Conservation (phyloP, 2,888 invertebrate genomes). For the Autographa pulchrina region DNA sequence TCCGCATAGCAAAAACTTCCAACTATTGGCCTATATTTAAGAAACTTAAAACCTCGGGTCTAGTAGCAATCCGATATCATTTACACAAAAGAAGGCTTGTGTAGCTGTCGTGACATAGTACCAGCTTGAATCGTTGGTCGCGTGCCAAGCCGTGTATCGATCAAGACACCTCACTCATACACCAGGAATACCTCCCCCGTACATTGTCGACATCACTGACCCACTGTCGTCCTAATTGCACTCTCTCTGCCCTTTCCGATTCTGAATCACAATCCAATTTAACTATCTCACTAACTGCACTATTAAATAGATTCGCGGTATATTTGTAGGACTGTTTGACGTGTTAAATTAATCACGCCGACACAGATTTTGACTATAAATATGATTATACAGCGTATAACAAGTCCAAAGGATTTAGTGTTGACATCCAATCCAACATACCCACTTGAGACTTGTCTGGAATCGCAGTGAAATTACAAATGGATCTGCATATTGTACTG, state of each 20-base stretch:
- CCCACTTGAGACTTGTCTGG: constrained; percentile 66
- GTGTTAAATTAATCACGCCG: neutral
- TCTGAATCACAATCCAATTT: constrained; percentile 75
- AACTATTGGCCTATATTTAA: constrained; percentile 19
- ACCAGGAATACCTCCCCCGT: constrained; percentile 54
- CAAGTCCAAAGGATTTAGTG: constrained; percentile 63
- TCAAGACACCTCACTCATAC: constrained; percentile 49
- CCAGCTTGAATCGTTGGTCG: constrained; percentile 63
- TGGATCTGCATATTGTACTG: constrained; percentile 82
- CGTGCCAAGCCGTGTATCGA: constrained; percentile 66
- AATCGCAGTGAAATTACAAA: constrained; percentile 76
- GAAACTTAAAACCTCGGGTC: constrained; percentile 14
- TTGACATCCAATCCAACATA: constrained; percentile 70
- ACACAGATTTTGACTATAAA: constrained; percentile 5
- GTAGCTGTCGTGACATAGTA: constrained; percentile 48
- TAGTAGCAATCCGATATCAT: constrained; percentile 29
- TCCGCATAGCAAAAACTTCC: constrained; percentile 7
- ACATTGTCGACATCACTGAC: constrained; percentile 70
- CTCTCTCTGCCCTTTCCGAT: constrained; percentile 71
- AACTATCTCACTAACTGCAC: constrained; percentile 21
- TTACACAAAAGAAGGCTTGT: constrained; percentile 32
- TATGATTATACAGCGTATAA: constrained; percentile 24
- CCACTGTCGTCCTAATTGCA: constrained; percentile 74
- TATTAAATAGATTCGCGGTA: neutral
- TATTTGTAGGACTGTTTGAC: neutral